phyloP scores from a whole-genome alignment of 2,113 vertebrate species.

The Brachyhypopomus occidentalis region DNA sequence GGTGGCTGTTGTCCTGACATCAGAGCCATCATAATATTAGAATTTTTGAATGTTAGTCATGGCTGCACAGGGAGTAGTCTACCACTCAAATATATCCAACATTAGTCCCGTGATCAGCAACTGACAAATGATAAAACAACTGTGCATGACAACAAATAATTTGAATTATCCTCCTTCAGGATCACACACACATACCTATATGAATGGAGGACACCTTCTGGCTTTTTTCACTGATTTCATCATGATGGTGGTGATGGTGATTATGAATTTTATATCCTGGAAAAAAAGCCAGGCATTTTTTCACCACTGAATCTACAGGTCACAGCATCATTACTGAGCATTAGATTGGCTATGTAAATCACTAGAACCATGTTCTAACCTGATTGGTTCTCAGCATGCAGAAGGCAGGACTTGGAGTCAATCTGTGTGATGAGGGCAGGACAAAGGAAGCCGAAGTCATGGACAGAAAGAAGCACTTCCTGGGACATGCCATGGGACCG shows the following conservation, averaged over 20 bases:
- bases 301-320: not conserved
- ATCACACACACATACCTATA: slow-evolving; percentile 72
- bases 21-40: too few relatives aligned
- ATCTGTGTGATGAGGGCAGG: slow-evolving; percentile 95
- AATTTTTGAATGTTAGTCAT: too few relatives aligned
- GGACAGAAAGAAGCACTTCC: slow-evolving; percentile 72
- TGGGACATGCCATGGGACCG: slow-evolving; percentile 84
- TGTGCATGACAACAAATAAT: too few relatives aligned
- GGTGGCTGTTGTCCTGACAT: too few relatives aligned
- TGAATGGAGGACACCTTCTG: slow-evolving; percentile 74
- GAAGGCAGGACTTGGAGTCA: slow-evolving; percentile 82
- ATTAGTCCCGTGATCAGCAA: too few relatives aligned
- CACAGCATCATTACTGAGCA: not conserved
- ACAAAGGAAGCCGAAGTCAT: slow-evolving; percentile 89
- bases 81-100: too few relatives aligned
- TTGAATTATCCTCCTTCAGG: too few relatives aligned
- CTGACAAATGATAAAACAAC: too few relatives aligned
- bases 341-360: not conserved
- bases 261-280: slow-evolving; percentile 55
- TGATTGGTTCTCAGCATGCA: slow-evolving; percentile 68
- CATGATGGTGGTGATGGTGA: slow-evolving; percentile 53
- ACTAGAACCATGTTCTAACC: slow-evolving; percentile 7
- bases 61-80: too few relatives aligned
- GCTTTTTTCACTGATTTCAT: slow-evolving; percentile 61
- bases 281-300: not conserved